Evolutionary conservation across 2,888 invertebrate genomes (phyloP).

Genomic region (Steinernema scapterisci): DNA sequence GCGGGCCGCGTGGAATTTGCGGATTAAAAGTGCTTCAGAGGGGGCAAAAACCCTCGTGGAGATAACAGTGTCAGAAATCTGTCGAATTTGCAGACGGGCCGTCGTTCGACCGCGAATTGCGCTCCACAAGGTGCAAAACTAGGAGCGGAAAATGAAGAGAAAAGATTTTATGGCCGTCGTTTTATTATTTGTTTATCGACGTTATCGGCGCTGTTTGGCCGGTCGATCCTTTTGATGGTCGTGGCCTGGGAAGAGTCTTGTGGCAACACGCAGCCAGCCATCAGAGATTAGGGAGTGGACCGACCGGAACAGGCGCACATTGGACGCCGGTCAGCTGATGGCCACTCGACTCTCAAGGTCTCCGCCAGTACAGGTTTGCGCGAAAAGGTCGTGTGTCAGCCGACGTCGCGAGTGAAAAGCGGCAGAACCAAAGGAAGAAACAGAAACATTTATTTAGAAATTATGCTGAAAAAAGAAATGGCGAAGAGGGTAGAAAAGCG

Average conservation of each 20-base stretch:
- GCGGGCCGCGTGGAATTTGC: background rate
- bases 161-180: background rate
- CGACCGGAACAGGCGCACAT: background rate
- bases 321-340: background rate
- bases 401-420: background rate
- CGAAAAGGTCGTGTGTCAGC: slow-evolving; percentile 6
- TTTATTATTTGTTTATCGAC: slow-evolving; percentile 16
- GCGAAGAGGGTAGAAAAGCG: background rate
- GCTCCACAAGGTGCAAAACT: background rate
- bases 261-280: background rate
- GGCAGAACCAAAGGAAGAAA: no score
- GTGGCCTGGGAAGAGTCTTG: background rate
- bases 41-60: background rate
- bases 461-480: background rate
- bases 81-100: background rate
- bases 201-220: background rate
- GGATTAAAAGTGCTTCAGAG: background rate
- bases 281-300: background rate
- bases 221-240: background rate
- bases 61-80: background rate
- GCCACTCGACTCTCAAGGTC: slow-evolving; percentile 7
- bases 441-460: background rate
- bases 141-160: background rate
- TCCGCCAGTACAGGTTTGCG: background rate
- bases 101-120: background rate